phyloP scores from a whole-genome alignment of 2,797 vertebrate genomes.

The Cichlasoma orientale region DNA sequence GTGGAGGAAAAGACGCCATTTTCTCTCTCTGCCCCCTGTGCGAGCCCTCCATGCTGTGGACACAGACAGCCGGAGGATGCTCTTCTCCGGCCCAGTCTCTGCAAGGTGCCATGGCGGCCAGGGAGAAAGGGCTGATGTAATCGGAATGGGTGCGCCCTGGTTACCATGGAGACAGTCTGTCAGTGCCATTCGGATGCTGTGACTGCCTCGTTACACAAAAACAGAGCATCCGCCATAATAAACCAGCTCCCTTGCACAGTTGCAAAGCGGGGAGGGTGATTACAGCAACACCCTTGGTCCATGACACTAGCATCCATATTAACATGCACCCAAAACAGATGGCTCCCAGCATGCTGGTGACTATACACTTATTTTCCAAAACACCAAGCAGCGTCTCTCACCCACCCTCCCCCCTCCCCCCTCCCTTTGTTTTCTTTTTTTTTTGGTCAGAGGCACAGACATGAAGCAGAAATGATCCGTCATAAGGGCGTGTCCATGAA shows the following conservation, averaged over 20 bases:
- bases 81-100: slow-evolving; percentile 46
- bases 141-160: slow-evolving; percentile 77
- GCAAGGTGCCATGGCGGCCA: slow-evolving; percentile 68
- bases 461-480: slow-evolving; percentile 37
- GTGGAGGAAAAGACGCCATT: slow-evolving; percentile 56
- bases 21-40: slow-evolving; percentile 40
- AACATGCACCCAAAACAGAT: slow-evolving; percentile 51
- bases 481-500: slow-evolving; percentile 63
- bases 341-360: slow-evolving; percentile 33
- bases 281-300: slow-evolving; percentile 59
- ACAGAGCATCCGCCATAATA: slow-evolving; percentile 50
- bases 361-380: slow-evolving; percentile 27
- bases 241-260: slow-evolving; percentile 38
- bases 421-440: not conserved
- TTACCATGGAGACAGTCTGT: slow-evolving; percentile 77
- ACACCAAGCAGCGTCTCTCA: slow-evolving; percentile 30
- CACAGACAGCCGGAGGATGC: slow-evolving; percentile 52
- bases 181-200: slow-evolving; percentile 56
- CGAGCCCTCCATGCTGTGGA: slow-evolving; percentile 21
- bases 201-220: slow-evolving; percentile 55
- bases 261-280: slow-evolving; percentile 38
- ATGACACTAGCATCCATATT: slow-evolving; percentile 38
- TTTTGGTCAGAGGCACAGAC: not conserved
- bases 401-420: slow-evolving; percentile 8
- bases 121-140: slow-evolving; percentile 74